Percentiles rank a stretch among this genome's conserved stretches.
These are phyloP conservation scores for Zelostemma sp. DNA, from an alignment of 1,140 invertebrate genomes.

Conservation along the genomic window DNA sequence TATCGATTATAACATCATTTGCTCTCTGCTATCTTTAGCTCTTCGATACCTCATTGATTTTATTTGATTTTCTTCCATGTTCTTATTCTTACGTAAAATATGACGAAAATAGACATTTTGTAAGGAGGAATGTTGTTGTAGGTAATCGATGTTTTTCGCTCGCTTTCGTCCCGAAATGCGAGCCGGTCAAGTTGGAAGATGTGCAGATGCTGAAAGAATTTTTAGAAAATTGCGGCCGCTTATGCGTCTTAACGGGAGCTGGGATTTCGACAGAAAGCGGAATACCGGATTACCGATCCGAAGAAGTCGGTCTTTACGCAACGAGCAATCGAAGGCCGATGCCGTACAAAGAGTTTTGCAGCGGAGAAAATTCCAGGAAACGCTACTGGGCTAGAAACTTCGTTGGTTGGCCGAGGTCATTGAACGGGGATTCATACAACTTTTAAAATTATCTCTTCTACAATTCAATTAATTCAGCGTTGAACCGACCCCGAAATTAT, in stretches of 20 bases:
- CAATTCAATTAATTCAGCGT: no score
- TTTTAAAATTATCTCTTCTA: background rate
- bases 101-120: no score
- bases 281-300: slow-evolving; percentile 94
- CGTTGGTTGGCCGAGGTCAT: slow-evolving; percentile 84
- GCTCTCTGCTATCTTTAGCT: no score
- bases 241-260: slow-evolving; percentile 89
- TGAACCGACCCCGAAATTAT: no score
- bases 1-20: no score
- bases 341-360: slow-evolving; percentile 87
- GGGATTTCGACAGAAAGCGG: slow-evolving; percentile 97
- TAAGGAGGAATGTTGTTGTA: background rate
- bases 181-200: slow-evolving; percentile 74
- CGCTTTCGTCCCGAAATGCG: slow-evolving; percentile 80
- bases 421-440: background rate
- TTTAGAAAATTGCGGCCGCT: slow-evolving; percentile 72
- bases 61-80: no score
- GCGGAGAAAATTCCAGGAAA: slow-evolving; percentile 76
- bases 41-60: no score
- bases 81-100: no score
- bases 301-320: slow-evolving; percentile 92
- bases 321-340: slow-evolving; percentile 86
- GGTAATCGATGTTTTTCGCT: slow-evolving; percentile 35
- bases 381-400: slow-evolving; percentile 98
- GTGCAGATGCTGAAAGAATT: slow-evolving; percentile 77